These are phyloP conservation scores for Brachylomia viminalis DNA, from an alignment of 2,888 invertebrate species.

Conservation along the genomic window DNA sequence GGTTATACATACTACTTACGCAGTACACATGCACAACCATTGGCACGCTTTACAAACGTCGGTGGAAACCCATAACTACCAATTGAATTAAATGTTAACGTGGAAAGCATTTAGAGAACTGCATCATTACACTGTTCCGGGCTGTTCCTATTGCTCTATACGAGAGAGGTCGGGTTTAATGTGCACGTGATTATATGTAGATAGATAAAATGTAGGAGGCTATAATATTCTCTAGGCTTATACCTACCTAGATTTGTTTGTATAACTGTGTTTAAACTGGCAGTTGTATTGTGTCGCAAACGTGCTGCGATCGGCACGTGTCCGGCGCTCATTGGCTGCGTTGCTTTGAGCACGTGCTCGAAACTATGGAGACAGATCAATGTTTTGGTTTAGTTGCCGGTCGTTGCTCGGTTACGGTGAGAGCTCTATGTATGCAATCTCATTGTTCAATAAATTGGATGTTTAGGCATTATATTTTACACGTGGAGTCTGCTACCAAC, in stretches of 20 bases:
- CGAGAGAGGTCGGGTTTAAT: not conserved
- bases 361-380: not conserved
- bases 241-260: not conserved
- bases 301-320: conserved; percentile 6
- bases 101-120: not conserved
- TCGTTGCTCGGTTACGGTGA: no score
- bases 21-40: not conserved
- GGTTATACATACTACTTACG: not conserved
- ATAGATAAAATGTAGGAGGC: not conserved
- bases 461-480: not conserved
- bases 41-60: not conserved
- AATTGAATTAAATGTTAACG: not conserved
- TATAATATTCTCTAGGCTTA: no score
- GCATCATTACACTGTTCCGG: not conserved
- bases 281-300: not conserved
- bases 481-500: not conserved
- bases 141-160: not conserved
- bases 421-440: not conserved
- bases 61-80: not conserved
- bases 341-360: conserved; percentile 9
- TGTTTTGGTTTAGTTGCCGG: not conserved
- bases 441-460: not conserved
- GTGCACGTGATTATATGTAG: not conserved
- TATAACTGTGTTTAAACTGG: not conserved
- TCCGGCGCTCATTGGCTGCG: not conserved